Percentiles rank a stretch among this genome's conserved stretches.
phyloP scores from a whole-genome alignment of 2,113 vertebrate genomes.

The Ictalurus punctatus region DNA sequence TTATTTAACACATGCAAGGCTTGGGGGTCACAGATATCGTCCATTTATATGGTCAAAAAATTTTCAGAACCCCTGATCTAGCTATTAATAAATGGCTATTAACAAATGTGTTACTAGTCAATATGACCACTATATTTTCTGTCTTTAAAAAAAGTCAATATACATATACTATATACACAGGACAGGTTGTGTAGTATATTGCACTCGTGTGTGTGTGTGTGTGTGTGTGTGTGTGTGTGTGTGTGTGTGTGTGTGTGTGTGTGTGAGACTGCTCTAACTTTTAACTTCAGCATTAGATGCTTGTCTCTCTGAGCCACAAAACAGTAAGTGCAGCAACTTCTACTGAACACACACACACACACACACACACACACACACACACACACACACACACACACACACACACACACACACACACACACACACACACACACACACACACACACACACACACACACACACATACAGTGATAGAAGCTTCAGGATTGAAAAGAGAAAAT shows the following conservation, averaged over 20 bases:
- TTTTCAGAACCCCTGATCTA: background rate
- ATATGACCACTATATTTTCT: too few relatives aligned
- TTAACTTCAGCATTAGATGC: background rate
- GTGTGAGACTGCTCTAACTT: background rate
- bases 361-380: slow-evolving; percentile 5
- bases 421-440: slow-evolving; percentile 1
- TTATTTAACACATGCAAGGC: background rate
- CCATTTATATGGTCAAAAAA: background rate
- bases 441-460: slow-evolving; percentile 8
- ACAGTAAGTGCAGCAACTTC: background rate
- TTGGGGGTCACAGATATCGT: too few relatives aligned
- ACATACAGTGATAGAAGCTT: background rate
- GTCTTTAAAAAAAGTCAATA: background rate
- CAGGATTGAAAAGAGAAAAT: background rate
- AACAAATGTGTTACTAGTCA: too few relatives aligned
- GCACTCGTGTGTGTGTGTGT: background rate
- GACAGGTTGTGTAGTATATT: background rate
- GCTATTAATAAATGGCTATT: too few relatives aligned
- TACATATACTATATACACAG: background rate
- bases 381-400: background rate
- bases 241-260: background rate
- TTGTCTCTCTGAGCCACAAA: background rate
- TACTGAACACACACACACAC: background rate
- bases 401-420: background rate
- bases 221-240: background rate